phyloP scores from a whole-genome alignment of 2,797 vertebrate genomes.

The Loriculus beryllinus region DNA sequence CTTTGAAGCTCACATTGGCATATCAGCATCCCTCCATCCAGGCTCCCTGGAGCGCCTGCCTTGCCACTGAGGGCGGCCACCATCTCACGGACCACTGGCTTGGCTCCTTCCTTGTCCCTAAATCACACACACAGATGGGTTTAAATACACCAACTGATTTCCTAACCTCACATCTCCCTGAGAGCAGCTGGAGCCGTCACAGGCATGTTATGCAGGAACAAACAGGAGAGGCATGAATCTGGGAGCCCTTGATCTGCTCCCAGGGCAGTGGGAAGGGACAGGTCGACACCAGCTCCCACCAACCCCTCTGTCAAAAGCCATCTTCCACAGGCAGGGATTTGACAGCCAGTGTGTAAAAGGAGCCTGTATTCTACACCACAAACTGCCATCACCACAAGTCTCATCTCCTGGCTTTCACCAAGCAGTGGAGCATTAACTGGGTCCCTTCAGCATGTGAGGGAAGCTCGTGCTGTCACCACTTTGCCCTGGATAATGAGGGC shows the following conservation, averaged over 20 bases:
- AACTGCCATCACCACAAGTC: background rate
- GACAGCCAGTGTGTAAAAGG: background rate
- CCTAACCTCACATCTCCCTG: background rate
- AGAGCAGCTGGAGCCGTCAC: background rate
- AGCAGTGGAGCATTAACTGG: background rate
- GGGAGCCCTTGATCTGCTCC: background rate
- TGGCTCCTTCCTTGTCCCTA: background rate
- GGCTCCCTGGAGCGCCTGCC: background rate
- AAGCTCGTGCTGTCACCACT: background rate
- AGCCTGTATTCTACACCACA: background rate
- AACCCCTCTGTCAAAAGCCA: background rate
- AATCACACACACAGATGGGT: background rate
- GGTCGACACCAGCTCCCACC: background rate
- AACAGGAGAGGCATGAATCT: background rate
- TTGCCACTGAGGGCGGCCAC: background rate
- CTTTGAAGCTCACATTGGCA: background rate
- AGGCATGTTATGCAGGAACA: accelerated
- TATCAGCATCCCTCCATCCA: background rate
- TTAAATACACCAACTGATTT: slow-evolving; percentile 13
- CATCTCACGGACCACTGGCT: background rate
- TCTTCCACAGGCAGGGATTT: background rate
- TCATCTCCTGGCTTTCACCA: background rate
- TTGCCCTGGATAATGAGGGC: background rate
- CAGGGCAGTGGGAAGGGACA: background rate
- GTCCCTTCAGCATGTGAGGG: accelerated